phyloP scores from a whole-genome alignment of 2,113 vertebrate genomes.

The Taxidea taxus region DNA sequence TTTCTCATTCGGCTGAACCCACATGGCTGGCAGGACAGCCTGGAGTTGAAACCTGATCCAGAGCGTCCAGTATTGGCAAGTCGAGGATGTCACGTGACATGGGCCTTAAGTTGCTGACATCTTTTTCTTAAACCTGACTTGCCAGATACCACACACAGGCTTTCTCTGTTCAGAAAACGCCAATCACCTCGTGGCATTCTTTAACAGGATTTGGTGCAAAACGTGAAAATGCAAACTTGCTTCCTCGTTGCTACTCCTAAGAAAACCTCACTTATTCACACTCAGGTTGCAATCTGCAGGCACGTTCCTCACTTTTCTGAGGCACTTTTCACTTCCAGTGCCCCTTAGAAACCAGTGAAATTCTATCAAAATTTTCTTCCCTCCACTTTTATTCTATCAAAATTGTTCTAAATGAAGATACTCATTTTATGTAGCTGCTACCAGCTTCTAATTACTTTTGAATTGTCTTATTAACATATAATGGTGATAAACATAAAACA shows the following conservation, averaged over 20 bases:
- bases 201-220: background rate
- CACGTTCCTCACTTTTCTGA: background rate
- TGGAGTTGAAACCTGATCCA: conserved; percentile 59
- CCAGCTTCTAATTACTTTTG: background rate
- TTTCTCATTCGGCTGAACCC: background rate
- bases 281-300: background rate
- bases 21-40: background rate
- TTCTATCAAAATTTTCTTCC: background rate
- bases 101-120: conserved; percentile 1
- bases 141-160: background rate
- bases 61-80: background rate
- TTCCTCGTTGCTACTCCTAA: background rate
- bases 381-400: background rate
- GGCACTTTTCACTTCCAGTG: background rate
- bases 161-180: background rate
- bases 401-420: background rate
- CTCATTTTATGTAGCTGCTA: background rate
- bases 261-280: background rate
- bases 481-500: background rate
- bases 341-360: background rate
- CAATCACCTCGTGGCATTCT: background rate
- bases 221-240: background rate
- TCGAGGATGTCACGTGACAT: conserved; percentile 11
- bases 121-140: conserved; percentile 23
- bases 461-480: background rate